A percentile compares a stretch with the other conserved stretches of the same genome.
Conservation (phyloP, 2,113 vertebrate species). For the Pollachius pollachius region DNA sequence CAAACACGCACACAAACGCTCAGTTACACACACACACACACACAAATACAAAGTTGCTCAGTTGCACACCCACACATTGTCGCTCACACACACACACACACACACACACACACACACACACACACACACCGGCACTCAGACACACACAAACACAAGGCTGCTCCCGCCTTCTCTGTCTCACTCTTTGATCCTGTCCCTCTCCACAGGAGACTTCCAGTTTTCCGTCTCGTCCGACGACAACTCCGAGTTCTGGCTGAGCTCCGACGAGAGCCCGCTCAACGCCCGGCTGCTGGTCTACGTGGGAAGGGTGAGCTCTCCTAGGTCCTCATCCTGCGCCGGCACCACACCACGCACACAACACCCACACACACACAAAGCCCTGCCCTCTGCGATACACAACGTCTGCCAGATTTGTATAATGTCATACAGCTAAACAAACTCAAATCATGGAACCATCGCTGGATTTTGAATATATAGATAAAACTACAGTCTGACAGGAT, state of each 20-base stretch:
- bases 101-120: slow-evolving; percentile 3
- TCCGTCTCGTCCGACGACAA: slow-evolving; percentile 97
- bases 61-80: not conserved
- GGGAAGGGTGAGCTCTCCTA: slow-evolving; percentile 79
- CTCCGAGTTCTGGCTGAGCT: slow-evolving; percentile 96
- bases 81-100: slow-evolving; percentile 9
- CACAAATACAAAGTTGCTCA: slow-evolving; percentile 16
- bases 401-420: not conserved
- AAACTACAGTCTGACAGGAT: no score
- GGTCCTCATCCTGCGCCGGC: no score
- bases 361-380: not conserved
- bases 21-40: slow-evolving; percentile 1
- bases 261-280: slow-evolving; percentile 85
- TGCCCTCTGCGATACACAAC: not conserved
- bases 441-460: not conserved
- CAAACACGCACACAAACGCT: not conserved
- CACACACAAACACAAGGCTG: not conserved
- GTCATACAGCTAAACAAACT: not conserved
- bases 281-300: slow-evolving; percentile 86
- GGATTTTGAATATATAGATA: no score
- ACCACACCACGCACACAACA: not conserved
- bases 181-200: slow-evolving; percentile 34
- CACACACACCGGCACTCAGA: slow-evolving; percentile 15
- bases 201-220: slow-evolving; percentile 93
- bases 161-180: no score